Conservation (phyloP, 2,888 invertebrate genomes). For the Teleogryllus oceanicus region DNA sequence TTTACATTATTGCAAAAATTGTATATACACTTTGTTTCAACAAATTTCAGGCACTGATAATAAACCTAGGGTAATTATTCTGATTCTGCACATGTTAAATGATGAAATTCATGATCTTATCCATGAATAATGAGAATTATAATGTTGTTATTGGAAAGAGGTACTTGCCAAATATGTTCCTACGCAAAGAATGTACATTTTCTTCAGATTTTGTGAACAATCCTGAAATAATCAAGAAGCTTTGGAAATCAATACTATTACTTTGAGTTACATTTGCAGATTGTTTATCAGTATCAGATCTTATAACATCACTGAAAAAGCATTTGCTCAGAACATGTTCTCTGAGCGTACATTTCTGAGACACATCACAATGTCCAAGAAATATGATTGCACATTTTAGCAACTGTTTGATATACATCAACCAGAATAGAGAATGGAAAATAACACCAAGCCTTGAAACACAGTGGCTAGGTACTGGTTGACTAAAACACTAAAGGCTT, state of each 20-base stretch:
- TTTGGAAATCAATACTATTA: too few species aligned
- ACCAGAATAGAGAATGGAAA: not conserved
- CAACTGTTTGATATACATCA: too few species aligned
- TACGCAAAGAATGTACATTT: not conserved
- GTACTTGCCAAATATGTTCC: not conserved
- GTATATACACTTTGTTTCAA: not conserved
- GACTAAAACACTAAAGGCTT: slow-evolving; percentile 1
- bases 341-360: too few species aligned
- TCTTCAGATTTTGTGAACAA: not conserved
- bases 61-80: slow-evolving; percentile 18
- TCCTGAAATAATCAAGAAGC: not conserved
- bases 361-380: too few species aligned
- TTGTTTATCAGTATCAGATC: too few species aligned
- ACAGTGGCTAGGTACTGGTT: slow-evolving; percentile 9
- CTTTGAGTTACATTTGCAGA: too few species aligned
- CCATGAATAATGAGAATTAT: not conserved
- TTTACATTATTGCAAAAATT: not conserved
- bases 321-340: too few species aligned
- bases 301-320: too few species aligned
- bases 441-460: slow-evolving; percentile 18
- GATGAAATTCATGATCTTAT: not conserved
- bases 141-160: not conserved
- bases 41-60: slow-evolving; percentile 6
- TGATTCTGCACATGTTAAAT: slow-evolving; percentile 4
- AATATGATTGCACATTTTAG: too few species aligned